Base-by-base conservation (phyloP, 1,140 invertebrate genomes). In the Papilio dardanus region DNA sequence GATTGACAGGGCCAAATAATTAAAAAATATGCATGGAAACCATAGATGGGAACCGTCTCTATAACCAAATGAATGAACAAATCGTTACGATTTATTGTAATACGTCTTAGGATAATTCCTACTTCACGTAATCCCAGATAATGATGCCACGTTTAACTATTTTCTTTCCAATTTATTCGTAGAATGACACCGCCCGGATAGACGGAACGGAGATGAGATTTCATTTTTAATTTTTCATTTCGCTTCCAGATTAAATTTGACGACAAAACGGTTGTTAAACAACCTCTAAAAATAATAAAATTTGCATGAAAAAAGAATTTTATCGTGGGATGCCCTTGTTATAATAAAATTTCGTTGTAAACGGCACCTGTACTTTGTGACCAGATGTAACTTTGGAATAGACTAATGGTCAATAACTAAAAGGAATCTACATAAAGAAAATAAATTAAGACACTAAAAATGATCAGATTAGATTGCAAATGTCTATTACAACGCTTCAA, bases 201-300 rank as follows among this genome's bases (percentile, higher is more conserved):
- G 21, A 77, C 77, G 80, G n/a, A n/a, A n/a, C n/a, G n/a, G n/a
- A 80, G 77, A 87, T 83, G 84, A 86, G 80, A 85, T 86, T 90
- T 86, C 83, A 88, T 88, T 88, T 90, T 88, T 90, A 88, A 88
- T 88, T 79, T 84, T 83, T 80, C 86, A 87, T 88, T 88, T 82
- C 77, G 50, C 65, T 71, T 75, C 33, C 50, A 79, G 74, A 85
- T 83, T 86, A 85, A 82, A 75, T 85, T 86, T 74, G 75, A 74
- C 75, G 66, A 80, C 76, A 82, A 84, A 84, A 79, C 76, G 77
- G 77, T 73, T 73, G 74, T 79, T 74, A 40, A 68, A 24, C 66
- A 35, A 69, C 67, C 21, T 33, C 21, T 24, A 40, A 40, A 40
- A 19, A 69, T 69, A 78, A 83, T 82, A 73, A 77, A 80, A 86